Base-by-base conservation (phyloP, 2,888 invertebrate genomes). In the Cephus nigrinus region DNA sequence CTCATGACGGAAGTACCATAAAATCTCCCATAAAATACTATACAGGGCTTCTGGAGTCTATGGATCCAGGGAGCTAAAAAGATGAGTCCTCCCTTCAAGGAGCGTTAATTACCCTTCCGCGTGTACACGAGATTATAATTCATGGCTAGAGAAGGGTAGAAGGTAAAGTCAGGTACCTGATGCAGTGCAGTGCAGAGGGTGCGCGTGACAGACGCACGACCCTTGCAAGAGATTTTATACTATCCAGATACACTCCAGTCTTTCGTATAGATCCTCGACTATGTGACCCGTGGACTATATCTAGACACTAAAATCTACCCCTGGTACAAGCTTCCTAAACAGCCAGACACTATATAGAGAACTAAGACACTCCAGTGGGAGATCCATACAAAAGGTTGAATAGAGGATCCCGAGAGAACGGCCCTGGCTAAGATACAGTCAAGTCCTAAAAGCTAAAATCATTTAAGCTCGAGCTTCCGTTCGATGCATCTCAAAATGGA, bases 91-190 rank as follows among this genome's bases (percentile, higher is more conserved):
- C 71, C 71, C 40, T 55, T 31, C 5, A 11, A 71, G 31, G 71
- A 71, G 32, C 71, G 71, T 71, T 71, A 71, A 71, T 71, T 71
- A 74, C n/a, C 32, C 35, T 71, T 71, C 15, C 35, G 69, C 77
- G 40, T 74, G 23, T 33, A 34, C 36, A 5, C 23, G 69, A 34
- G 75, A 77, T 77, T 77, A 69, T 71, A n/a, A 71, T 71, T 71
- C 71, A 32, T 71, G 55, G 55, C 77, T 71, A 34, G 69, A 33
- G 75, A 36, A 31, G 77, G 55, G 55, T 23, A 55, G 55, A 55
- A 55, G 23, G 23, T 55, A 9, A 55, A 23, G 55, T n/a, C 75
- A 23, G 71, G 31, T 71, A 31, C 32, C 71, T 1, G 12, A 31
- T 23, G 55, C 9, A 31, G 71, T 3, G 55, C 55, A 9, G 55